Conservation (phyloP, 2,113 vertebrate species). For the Ifrita kowaldi region DNA sequence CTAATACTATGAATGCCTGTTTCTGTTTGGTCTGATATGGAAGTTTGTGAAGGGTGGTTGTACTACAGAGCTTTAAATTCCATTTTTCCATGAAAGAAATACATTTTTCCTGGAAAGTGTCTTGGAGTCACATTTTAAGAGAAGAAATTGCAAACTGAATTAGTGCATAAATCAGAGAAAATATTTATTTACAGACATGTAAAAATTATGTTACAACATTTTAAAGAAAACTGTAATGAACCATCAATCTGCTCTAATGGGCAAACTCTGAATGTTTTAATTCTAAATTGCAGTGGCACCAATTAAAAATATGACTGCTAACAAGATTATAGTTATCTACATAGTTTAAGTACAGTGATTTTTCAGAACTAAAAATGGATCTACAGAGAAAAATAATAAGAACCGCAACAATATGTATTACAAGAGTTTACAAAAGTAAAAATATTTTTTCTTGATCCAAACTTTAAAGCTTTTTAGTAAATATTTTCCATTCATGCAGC, state of each 20-base stretch:
- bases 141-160: slow-evolving; percentile 8
- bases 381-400: background rate
- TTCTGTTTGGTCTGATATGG: background rate
- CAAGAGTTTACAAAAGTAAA: slow-evolving; percentile 61
- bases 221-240: slow-evolving; percentile 52
- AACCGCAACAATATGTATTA: background rate
- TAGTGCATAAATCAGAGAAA: slow-evolving; percentile 70
- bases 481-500: slow-evolving; percentile 40
- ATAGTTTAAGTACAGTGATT: background rate
- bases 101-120: background rate
- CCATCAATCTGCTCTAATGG: slow-evolving; percentile 15
- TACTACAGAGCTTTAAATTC: background rate
- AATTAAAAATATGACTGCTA: slow-evolving; percentile 42
- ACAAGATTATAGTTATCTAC: background rate
- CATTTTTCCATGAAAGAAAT: background rate
- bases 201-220: slow-evolving; percentile 74
- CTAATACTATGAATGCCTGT: background rate
- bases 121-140: background rate
- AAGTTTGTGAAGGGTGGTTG: background rate
- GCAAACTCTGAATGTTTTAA: background rate
- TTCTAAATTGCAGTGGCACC: background rate
- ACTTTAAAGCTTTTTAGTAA: slow-evolving; percentile 55
- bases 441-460: slow-evolving; percentile 29
- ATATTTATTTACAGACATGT: slow-evolving; percentile 78
- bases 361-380: slow-evolving; percentile 2